A percentile compares a stretch with the other conserved stretches of the same genome.
Conservation (phyloP, 2,888 invertebrate species). For the Acholoe squamosa region DNA sequence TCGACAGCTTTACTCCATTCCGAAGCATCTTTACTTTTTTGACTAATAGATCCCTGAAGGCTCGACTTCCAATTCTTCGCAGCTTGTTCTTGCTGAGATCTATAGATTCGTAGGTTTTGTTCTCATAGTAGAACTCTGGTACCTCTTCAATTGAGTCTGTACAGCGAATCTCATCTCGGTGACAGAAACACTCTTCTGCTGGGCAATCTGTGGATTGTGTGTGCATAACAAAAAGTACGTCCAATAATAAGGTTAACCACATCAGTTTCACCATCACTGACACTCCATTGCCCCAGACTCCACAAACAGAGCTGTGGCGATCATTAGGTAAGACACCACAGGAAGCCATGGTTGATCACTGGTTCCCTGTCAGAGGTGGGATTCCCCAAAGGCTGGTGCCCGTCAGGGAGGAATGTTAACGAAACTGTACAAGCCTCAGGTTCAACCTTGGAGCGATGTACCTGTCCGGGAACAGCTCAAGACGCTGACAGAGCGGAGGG, state of each 20-base stretch:
- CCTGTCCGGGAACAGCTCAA: too few species aligned
- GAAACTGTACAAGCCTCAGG: too few species aligned
- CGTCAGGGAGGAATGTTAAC: too few species aligned
- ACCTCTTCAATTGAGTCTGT: neutral
- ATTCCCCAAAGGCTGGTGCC: too few species aligned
- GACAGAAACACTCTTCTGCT: neutral
- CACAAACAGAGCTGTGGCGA: too few species aligned
- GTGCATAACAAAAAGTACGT: neutral
- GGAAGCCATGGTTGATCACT: neutral
- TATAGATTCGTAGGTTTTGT: conserved; percentile 65
- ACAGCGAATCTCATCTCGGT: neutral
- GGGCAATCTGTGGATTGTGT: neutral
- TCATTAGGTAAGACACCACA: neutral
- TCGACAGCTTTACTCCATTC: conserved; percentile 65
- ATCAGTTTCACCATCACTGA: neutral
- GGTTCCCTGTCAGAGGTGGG: too few species aligned
- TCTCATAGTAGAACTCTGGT: conserved; percentile 57
- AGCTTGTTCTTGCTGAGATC: conserved; percentile 68
- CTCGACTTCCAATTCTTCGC: conserved; percentile 54
- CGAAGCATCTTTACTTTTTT: conserved; percentile 66
- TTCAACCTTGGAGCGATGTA: too few species aligned
- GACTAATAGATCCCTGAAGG: conserved; percentile 68
- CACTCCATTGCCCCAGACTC: too few species aligned
- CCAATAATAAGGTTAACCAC: conserved; percentile 26
- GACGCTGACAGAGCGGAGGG: too few species aligned